Evolutionary conservation across 2,113 vertebrate species (phyloP).

Genomic region (Oriolus oriolus): DNA sequence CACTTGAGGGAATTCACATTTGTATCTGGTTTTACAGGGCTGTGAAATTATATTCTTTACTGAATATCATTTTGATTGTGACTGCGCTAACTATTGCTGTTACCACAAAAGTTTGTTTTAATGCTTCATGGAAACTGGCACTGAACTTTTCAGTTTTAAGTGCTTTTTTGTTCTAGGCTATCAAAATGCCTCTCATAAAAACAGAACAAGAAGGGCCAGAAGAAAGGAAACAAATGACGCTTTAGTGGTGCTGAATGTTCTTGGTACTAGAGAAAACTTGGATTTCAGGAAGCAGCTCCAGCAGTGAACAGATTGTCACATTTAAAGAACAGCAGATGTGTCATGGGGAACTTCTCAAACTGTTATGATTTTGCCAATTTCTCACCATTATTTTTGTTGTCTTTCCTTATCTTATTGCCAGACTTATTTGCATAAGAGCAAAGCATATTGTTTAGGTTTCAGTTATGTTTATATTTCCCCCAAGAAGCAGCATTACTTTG

Average conservation of each 20-base stretch:
- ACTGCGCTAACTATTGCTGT: background rate
- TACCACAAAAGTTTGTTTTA: background rate
- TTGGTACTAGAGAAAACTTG: background rate
- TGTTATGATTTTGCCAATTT: constrained; percentile 1
- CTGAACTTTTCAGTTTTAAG: background rate
- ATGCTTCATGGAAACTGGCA: background rate
- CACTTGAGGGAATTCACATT: background rate
- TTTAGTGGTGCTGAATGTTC: background rate
- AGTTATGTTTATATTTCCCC: background rate
- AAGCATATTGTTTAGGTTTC: background rate
- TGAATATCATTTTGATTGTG: background rate
- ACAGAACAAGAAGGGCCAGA: background rate
- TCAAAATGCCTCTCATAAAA: background rate
- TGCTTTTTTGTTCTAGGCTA: background rate
- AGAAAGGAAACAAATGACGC: background rate
- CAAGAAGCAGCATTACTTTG: background rate
- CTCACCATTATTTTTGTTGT: constrained; percentile 8
- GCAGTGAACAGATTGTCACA: background rate
- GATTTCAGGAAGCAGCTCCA: background rate
- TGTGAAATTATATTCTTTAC: constrained; percentile 1
- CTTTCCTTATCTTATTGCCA: constrained; percentile 4
- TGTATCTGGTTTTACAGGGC: background rate
- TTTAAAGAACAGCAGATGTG: constrained; percentile 27
- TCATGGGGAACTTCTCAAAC: background rate
- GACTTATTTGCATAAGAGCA: constrained; percentile 7